Conservation (phyloP, 2,797 vertebrate species). For the Limosa lapponica region DNA sequence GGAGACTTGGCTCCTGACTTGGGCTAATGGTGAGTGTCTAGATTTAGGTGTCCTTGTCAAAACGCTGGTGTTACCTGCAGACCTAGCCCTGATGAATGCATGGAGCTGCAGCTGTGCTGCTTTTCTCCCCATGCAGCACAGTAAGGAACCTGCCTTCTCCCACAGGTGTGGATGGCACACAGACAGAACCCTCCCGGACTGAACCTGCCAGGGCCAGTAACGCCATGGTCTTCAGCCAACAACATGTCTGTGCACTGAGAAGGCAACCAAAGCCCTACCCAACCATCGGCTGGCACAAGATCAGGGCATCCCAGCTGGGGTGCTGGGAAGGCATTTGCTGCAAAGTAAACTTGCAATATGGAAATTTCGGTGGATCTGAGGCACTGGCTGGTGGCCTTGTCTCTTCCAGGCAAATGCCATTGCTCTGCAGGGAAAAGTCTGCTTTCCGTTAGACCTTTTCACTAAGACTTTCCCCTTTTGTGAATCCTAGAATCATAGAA, state of each 20-base stretch:
- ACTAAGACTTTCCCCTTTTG: neutral
- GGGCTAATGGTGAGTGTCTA: neutral
- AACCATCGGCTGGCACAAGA: neutral
- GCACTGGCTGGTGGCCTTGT: neutral
- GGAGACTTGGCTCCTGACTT: neutral
- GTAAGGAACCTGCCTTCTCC: neutral
- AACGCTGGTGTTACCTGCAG: neutral
- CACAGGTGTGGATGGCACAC: neutral
- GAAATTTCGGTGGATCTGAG: neutral
- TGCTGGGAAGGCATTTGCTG: neutral
- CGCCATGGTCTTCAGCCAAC: neutral
- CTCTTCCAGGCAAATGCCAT: neutral
- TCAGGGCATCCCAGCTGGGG: neutral
- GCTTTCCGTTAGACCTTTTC: neutral
- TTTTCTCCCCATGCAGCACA: neutral
- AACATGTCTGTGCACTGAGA: fast-evolving
- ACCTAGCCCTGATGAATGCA: neutral
- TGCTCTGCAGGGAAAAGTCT: neutral
- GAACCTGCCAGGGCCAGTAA: neutral
- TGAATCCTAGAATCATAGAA: neutral
- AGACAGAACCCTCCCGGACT: neutral
- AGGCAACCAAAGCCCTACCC: neutral
- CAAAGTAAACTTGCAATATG: neutral
- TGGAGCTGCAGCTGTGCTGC: neutral
- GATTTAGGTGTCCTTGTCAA: neutral